Percentiles rank a stretch among this genome's conserved stretches.
Evolutionary conservation across 2,113 vertebrate genomes (phyloP).

Genomic region (Actenoides hombroni): DNA sequence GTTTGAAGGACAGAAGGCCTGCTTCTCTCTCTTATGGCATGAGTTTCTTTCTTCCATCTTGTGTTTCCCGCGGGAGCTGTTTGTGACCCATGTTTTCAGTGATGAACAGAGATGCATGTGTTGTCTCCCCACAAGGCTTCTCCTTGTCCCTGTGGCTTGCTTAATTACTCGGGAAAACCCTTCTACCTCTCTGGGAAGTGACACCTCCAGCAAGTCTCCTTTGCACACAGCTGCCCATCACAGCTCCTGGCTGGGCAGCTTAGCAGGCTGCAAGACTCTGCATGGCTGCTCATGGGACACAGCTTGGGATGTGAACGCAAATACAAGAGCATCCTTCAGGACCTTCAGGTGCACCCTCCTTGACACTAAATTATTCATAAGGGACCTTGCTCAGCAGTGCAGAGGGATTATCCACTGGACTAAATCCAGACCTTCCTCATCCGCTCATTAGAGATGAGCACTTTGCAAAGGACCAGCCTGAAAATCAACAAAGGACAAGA

Average conservation of each 20-base stretch:
- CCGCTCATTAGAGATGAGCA: neutral
- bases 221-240: too few species aligned
- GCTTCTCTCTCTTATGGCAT: neutral
- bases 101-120: neutral
- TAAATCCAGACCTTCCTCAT: neutral
- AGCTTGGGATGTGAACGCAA: neutral
- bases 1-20: neutral
- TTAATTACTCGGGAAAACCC: conserved; percentile 18
- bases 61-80: conserved; percentile 5
- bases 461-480: neutral
- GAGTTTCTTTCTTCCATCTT: neutral
- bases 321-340: neutral
- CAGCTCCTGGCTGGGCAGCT: neutral
- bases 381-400: neutral
- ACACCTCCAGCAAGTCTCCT: neutral
- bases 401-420: neutral
- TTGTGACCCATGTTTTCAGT: neutral
- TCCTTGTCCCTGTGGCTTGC: neutral
- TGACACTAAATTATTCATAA: neutral
- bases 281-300: neutral
- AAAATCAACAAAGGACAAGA: neutral
- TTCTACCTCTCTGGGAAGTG: conserved; percentile 5
- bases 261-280: neutral
- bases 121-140: neutral
- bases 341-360: neutral